Conservation (phyloP, 2,797 vertebrate species). For the Malurus splendens region DNA sequence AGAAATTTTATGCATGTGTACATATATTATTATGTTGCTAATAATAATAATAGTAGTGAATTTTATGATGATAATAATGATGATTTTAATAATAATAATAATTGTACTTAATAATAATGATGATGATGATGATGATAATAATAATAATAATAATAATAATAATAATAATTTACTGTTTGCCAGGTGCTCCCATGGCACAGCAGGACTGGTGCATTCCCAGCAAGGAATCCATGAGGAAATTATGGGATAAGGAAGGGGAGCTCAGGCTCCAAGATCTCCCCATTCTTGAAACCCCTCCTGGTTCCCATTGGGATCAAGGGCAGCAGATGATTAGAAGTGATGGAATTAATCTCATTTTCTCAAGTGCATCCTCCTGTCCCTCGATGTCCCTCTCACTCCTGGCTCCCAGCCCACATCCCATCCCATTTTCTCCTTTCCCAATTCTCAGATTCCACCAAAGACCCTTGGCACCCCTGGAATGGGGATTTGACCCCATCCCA, state of each 20-base stretch:
- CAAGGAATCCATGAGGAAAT: neutral
- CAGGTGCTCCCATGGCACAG: neutral
- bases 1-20: too few relatives aligned
- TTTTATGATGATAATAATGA: too few relatives aligned
- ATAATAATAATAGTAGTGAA: too few relatives aligned
- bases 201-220: neutral
- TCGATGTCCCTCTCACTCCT: neutral
- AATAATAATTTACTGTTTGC: neutral
- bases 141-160: too few relatives aligned
- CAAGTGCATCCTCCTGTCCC: neutral
- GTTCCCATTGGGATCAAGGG: neutral
- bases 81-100: too few relatives aligned
- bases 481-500: accelerated
- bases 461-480: too few relatives aligned
- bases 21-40: neutral
- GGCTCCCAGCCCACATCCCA: neutral
- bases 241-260: neutral
- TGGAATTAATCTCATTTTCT: neutral
- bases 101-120: too few relatives aligned
- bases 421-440: neutral
- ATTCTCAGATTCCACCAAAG: neutral
- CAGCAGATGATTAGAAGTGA: neutral
- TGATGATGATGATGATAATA: too few relatives aligned
- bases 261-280: neutral
- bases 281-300: neutral